Conservation (phyloP, 2,113 vertebrate species). For the Microtus richardsoni region DNA sequence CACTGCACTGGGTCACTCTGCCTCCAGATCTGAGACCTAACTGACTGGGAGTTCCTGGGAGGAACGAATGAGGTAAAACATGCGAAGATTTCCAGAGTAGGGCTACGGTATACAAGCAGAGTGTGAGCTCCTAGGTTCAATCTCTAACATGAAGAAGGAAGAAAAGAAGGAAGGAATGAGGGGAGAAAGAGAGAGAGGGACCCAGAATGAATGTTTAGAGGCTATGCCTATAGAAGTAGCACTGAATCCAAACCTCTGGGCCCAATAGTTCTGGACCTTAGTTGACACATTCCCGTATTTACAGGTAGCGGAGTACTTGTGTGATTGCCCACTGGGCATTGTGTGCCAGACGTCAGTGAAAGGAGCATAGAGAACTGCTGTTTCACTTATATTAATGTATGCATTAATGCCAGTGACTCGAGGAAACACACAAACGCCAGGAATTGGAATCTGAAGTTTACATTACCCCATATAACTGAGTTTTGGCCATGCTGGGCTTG, state of each 20-base stretch:
- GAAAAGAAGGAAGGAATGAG: neutral
- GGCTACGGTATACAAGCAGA: too few relatives aligned
- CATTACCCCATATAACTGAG: neutral
- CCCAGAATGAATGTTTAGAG: neutral
- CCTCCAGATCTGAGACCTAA: neutral
- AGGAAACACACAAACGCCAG: neutral
- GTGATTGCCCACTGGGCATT: neutral
- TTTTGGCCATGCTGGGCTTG: neutral
- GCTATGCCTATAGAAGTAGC: neutral
- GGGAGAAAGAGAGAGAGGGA: neutral
- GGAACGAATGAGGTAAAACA: neutral
- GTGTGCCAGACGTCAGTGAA: neutral
- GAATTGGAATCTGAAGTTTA: neutral
- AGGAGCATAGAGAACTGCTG: neutral
- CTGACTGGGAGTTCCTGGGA: neutral
- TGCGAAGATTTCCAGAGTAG: too few relatives aligned
- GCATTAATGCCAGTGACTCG: neutral
- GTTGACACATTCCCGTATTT: neutral
- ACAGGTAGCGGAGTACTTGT: neutral
- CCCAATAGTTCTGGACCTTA: neutral
- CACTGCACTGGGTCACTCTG: neutral
- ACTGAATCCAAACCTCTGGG: neutral
- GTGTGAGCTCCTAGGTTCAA: neutral
- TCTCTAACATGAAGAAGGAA: neutral
- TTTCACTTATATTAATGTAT: neutral